A percentile compares a stretch with the other conserved stretches of the same genome.
phyloP scores from a whole-genome alignment of 2,888 invertebrate genomes.

The Drosophila paranaensis region DNA sequence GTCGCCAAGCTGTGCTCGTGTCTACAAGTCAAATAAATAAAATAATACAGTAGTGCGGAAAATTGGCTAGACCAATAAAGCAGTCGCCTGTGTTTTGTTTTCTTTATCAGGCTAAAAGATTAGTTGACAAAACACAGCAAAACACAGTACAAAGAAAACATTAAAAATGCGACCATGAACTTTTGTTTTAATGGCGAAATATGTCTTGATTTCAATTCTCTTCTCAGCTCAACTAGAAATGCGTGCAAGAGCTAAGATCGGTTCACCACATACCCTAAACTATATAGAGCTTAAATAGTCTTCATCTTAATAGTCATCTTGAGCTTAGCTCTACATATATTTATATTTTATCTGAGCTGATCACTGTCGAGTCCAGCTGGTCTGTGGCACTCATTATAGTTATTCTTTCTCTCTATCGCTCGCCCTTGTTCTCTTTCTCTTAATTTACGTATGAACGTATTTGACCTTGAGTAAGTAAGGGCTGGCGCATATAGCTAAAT shows the following conservation, averaged over 20 bases:
- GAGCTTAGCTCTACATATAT: neutral
- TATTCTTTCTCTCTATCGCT: neutral
- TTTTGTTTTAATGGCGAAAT: conserved; percentile 28
- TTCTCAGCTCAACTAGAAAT: neutral
- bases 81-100: conserved; percentile 26
- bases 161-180: conserved; percentile 33
- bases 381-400: neutral
- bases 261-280: neutral
- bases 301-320: neutral
- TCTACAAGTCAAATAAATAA: conserved; percentile 30
- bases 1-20: conserved; percentile 5
- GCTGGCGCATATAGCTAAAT: conserved; percentile 18
- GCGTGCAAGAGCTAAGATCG: too few relatives aligned
- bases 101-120: conserved; percentile 29
- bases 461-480: conserved; percentile 29
- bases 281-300: too few relatives aligned
- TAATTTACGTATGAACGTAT: conserved; percentile 5
- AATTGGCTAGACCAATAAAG: conserved; percentile 28
- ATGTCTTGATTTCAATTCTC: conserved; percentile 12
- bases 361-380: neutral
- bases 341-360: neutral
- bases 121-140: conserved; percentile 8
- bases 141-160: conserved; percentile 2
- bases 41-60: conserved; percentile 29
- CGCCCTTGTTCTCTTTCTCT: neutral